Evolutionary conservation across 2,113 vertebrate species (phyloP).

Genomic region (Hydropotes inermis): DNA sequence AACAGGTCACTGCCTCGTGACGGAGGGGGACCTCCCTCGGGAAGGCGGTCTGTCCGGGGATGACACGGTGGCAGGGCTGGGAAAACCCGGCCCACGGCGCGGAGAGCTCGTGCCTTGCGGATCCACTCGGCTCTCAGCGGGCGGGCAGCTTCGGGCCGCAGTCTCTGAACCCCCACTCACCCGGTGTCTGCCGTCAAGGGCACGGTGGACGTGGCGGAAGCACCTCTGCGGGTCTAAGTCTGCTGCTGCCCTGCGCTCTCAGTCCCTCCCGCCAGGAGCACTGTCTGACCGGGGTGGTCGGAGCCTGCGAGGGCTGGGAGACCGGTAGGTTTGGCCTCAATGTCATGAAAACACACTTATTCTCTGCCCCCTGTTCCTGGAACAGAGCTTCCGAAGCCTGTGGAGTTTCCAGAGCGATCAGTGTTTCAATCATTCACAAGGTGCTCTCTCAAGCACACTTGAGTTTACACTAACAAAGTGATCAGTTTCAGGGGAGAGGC

Average conservation of each 20-base stretch:
- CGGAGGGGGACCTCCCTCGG: background rate
- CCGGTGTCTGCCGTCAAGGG: background rate
- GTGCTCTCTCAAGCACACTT: too few species aligned
- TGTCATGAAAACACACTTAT: background rate
- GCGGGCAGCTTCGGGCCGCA: too few species aligned
- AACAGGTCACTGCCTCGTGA: background rate
- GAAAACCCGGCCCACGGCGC: accelerated
- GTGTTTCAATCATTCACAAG: background rate
- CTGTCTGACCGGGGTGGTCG: accelerated
- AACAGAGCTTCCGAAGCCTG: background rate
- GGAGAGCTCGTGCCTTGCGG: accelerated
- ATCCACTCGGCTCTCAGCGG: too few species aligned
- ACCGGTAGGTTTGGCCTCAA: too few species aligned
- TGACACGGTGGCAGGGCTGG: background rate
- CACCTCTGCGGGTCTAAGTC: background rate
- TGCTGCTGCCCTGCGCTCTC: background rate
- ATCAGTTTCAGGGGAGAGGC: background rate
- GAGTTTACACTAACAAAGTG: too few species aligned
- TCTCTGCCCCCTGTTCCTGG: background rate
- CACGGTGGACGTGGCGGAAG: background rate
- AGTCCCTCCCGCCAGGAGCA: accelerated
- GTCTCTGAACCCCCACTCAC: too few species aligned
- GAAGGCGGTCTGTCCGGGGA: accelerated
- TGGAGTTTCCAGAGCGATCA: background rate
- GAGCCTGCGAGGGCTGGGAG: background rate